phyloP scores from a whole-genome alignment of 2,888 invertebrate species.

The Gibbula magus region DNA sequence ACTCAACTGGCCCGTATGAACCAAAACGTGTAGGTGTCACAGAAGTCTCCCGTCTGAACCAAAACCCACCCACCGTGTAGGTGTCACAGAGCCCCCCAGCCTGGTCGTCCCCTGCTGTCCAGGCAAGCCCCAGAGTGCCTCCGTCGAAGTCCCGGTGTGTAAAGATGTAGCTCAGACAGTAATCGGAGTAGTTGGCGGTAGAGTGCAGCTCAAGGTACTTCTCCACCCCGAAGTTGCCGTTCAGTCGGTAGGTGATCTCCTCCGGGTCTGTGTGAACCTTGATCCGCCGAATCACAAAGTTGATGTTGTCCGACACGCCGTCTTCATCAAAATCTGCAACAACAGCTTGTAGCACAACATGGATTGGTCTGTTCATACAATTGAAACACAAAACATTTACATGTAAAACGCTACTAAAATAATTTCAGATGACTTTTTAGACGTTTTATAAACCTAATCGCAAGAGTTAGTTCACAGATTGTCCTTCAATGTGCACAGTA shows the following conservation, averaged over 20 bases:
- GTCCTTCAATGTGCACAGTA: no score
- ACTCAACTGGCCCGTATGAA: no score
- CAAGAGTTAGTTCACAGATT: no score
- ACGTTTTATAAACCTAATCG: no score
- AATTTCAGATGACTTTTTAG: background rate
- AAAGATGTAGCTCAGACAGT: conserved; percentile 98
- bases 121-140: conserved; percentile 96
- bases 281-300: conserved; percentile 96
- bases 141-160: conserved; percentile 98
- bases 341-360: background rate
- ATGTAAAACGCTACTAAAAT: background rate
- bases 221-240: conserved; percentile 74
- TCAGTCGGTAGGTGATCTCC: conserved; percentile 91
- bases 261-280: conserved; percentile 93
- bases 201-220: conserved; percentile 80
- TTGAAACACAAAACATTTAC: background rate
- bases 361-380: background rate
- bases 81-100: conserved; percentile 97
- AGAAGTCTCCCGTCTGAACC: no score
- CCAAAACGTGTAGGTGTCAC: no score
- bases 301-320: conserved; percentile 92
- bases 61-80: conserved; percentile 77
- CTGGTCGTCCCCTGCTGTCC: conserved; percentile 88
- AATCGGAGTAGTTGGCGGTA: conserved; percentile 95
- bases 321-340: conserved; percentile 92